Percentiles rank a stretch among this genome's conserved stretches.
phyloP scores from a whole-genome alignment of 2,113 vertebrate species.

The Sarotherodon lohbergeri region DNA sequence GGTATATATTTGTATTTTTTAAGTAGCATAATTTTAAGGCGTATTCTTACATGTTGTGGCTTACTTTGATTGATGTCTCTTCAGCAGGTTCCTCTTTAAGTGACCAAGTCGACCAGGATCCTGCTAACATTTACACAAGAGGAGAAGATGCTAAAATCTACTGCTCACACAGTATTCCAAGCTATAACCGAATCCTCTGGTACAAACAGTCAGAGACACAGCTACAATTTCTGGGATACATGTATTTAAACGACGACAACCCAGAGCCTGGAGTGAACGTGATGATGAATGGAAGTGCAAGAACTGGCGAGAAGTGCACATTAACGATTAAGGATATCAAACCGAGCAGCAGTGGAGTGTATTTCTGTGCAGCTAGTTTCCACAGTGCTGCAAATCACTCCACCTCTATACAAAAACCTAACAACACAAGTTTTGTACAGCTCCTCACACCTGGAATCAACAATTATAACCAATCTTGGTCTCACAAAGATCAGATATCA shows the following conservation, averaged over 20 bases:
- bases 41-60: background rate
- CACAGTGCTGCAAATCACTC: background rate
- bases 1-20: background rate
- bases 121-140: background rate
- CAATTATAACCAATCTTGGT: background rate
- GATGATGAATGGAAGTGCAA: background rate
- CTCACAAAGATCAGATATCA: background rate
- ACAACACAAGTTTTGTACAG: background rate
- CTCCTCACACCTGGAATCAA: background rate
- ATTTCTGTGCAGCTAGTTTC: background rate
- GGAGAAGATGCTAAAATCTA: background rate
- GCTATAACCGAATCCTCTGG: background rate
- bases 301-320: background rate
- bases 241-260: fast-evolving
- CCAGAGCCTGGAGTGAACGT: background rate
- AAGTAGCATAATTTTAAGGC: background rate
- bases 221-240: background rate
- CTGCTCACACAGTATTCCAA: slow-evolving; percentile 14
- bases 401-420: background rate
- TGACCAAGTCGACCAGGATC: background rate
- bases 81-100: background rate
- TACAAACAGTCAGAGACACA: background rate
- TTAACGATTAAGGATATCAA: background rate
- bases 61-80: background rate
- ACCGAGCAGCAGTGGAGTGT: background rate